Conservation (phyloP, 2,113 vertebrate species). For the Bucco capensis region DNA sequence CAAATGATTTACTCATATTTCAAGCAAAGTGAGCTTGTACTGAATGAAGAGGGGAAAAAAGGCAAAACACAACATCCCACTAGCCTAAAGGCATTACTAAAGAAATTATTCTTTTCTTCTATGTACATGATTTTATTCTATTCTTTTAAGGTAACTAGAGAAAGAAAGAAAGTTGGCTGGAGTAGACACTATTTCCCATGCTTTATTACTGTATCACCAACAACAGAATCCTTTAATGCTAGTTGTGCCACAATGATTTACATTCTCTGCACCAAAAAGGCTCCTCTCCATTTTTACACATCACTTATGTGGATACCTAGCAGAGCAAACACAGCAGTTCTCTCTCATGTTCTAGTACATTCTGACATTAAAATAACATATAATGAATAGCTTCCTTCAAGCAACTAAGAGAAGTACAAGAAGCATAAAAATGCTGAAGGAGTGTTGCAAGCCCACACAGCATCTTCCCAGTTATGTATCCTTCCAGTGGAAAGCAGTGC, state of each 20-base stretch:
- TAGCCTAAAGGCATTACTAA: slow-evolving; percentile 23
- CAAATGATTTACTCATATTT: slow-evolving; percentile 48
- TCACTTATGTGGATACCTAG: neutral
- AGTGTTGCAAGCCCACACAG: neutral
- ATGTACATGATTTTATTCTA: neutral
- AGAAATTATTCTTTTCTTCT: slow-evolving; percentile 29
- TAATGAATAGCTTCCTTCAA: neutral
- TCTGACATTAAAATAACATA: neutral
- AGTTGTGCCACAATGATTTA: neutral
- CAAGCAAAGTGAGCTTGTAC: slow-evolving; percentile 52
- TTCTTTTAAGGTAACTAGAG: neutral
- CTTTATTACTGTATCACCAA: neutral
- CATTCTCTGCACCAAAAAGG: neutral
- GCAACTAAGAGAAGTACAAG: neutral
- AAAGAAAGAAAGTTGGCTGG: neutral
- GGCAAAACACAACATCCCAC: slow-evolving; percentile 28
- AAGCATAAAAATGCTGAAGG: neutral
- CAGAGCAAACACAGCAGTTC: neutral
- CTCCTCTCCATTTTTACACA: neutral
- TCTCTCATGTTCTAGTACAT: neutral
- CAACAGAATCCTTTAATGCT: neutral
- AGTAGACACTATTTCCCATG: neutral
- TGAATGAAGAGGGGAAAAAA: neutral
- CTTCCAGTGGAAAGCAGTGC: neutral
- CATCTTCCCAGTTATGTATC: neutral